A percentile compares a stretch with the other conserved stretches of the same genome.
phyloP scores from a whole-genome alignment of 2,888 invertebrate species.

The Drosophila rubida region DNA sequence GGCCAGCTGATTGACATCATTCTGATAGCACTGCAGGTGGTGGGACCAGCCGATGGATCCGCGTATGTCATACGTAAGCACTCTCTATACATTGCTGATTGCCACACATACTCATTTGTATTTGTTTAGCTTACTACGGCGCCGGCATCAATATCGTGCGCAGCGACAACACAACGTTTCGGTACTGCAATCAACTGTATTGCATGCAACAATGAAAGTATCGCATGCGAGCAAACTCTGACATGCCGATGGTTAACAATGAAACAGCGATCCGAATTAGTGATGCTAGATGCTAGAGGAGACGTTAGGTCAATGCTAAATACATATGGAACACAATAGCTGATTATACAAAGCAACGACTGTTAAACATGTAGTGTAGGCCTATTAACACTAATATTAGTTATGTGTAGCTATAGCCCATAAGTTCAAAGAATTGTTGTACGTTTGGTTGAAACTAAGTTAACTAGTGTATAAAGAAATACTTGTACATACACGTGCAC shows the following conservation, averaged over 20 bases:
- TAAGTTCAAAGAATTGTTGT: slow-evolving; percentile 53
- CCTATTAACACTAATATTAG: slow-evolving; percentile 22
- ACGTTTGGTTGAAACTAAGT: slow-evolving; percentile 15
- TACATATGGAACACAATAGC: slow-evolving; percentile 42
- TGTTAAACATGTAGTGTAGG: slow-evolving; percentile 55
- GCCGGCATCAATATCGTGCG: slow-evolving; percentile 92
- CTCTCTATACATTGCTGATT: not conserved
- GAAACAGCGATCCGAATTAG: slow-evolving; percentile 39
- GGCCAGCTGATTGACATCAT: slow-evolving; percentile 98
- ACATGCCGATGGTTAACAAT: slow-evolving; percentile 6
- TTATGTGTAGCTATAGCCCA: slow-evolving; percentile 35
- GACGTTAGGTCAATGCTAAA: slow-evolving; percentile 59
- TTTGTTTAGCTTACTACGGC: slow-evolving; percentile 91
- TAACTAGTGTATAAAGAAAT: slow-evolving; percentile 19
- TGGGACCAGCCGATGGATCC: slow-evolving; percentile 97
- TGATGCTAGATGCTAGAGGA: slow-evolving; percentile 48
- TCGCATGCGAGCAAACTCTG: not conserved
- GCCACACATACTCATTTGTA: not conserved
- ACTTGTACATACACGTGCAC: slow-evolving; percentile 49
- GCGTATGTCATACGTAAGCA: slow-evolving; percentile 91
- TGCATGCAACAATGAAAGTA: slow-evolving; percentile 49
- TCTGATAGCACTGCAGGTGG: slow-evolving; percentile 89
- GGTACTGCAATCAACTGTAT: slow-evolving; percentile 82
- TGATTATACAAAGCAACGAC: slow-evolving; percentile 67
- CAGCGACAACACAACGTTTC: slow-evolving; percentile 94